Base-by-base conservation (phyloP, 2,888 invertebrate species). In the Temnothorax unifasciatus region DNA sequence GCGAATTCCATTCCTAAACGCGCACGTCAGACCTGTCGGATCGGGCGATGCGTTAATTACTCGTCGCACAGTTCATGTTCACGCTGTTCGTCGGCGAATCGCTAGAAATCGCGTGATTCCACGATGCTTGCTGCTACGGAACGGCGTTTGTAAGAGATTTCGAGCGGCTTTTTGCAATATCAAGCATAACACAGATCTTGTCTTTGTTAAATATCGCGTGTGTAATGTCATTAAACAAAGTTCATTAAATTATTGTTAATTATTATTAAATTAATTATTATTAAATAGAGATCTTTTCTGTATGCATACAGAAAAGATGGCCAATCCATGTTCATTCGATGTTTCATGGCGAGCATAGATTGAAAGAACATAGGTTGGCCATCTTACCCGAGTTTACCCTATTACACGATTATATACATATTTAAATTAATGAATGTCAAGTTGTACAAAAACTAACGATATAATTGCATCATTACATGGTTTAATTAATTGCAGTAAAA, bases 1-100 rank as follows among this genome's bases (percentile, higher is more conserved):
- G 86, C 88, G 87, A 87, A 90, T 90, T 87, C 90, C 90, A 88
- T 85, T 84, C 86, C 74, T 82, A 87, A 87, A 87, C 81, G 87
- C 75, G 84, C 85, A 85, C 74, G 87, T 88, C 89, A 88, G 87
- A 85, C 85, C 74, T 83, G 89, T 90, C 88, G 87, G 87, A 85
- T 79, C 79, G 44, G 83, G 69, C 83, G 89, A 90, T 86, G 90
- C 90, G 89, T 90, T 90, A 90, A 90, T 90, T 90, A 90, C 84
- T 83, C 68, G 66, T 79, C 82, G 64, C 71, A 68, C 50, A 25
- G 71, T 57, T 50, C 84, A 73, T 64, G 82, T 57, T 66, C 64
- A 64, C 59, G 73, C 21, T 29, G 50, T 29, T 73, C 47, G 52
- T 64, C n/a, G 66, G n/a, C 68, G 66, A 74, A 15, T 64, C 34